Percentiles rank a stretch among this genome's conserved stretches.
phyloP scores from a whole-genome alignment of 1,140 invertebrate species.

The Elymnias hypermnestra region DNA sequence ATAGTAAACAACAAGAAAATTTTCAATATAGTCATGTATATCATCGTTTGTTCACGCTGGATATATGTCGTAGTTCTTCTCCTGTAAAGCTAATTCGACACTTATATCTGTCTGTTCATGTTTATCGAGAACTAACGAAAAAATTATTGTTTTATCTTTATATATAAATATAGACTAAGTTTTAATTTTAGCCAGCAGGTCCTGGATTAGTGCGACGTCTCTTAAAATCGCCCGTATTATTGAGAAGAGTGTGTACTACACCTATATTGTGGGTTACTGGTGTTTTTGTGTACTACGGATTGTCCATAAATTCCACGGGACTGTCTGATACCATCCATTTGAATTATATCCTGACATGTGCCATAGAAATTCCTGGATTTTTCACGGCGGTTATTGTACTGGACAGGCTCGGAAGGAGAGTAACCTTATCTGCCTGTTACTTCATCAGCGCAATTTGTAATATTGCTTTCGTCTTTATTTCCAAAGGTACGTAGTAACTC shows the following conservation, averaged over 20 bases:
- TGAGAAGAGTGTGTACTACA: conserved; percentile 36
- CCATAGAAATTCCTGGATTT: conserved; percentile 83
- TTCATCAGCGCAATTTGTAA: conserved; percentile 81
- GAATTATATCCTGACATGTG: conserved; percentile 82
- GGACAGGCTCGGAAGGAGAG: conserved; percentile 46
- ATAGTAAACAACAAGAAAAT: too few relatives aligned
- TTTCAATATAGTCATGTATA: too few relatives aligned
- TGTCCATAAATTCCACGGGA: conserved; percentile 81
- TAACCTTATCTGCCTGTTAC: conserved; percentile 83
- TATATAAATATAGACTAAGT: too few relatives aligned
- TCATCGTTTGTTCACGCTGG: too few relatives aligned
- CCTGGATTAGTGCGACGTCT: conserved; percentile 3
- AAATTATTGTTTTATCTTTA: too few relatives aligned
- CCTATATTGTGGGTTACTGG: conserved; percentile 82
- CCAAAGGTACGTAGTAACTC: conserved; percentile 54
- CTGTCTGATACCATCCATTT: too few relatives aligned
- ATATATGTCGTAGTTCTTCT: too few relatives aligned
- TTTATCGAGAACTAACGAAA: neutral
- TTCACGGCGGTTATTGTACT: conserved; percentile 63
- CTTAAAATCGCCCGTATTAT: conserved; percentile 19
- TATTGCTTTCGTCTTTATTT: conserved; percentile 80
- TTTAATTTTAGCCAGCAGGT: conserved; percentile 1
- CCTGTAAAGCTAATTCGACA: too few relatives aligned
- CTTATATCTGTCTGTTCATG: too few relatives aligned
- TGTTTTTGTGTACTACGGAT: conserved; percentile 78